Conservation (phyloP, 2,113 vertebrate species). For the Laterallus jamaicensis region DNA sequence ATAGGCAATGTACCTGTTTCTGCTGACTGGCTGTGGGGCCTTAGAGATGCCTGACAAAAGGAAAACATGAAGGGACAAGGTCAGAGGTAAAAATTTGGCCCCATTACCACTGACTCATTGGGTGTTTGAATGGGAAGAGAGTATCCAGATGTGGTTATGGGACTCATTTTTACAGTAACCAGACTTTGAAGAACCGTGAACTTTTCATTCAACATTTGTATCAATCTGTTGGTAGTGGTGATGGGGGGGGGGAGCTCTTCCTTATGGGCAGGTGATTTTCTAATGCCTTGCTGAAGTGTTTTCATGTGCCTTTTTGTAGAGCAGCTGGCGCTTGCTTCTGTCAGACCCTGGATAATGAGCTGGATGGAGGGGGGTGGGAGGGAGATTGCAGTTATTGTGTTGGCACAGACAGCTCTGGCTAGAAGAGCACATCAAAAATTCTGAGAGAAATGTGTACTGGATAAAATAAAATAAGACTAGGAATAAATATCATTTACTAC, state of each 20-base stretch:
- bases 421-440: neutral
- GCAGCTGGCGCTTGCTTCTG: conserved; percentile 41
- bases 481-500: conserved; percentile 20
- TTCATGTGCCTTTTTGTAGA: conserved; percentile 27
- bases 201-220: neutral
- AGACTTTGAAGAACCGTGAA: neutral
- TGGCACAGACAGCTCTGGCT: neutral
- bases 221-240: neutral
- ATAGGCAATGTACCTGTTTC: neutral
- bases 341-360: conserved; percentile 34
- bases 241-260: neutral
- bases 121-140: neutral
- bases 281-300: conserved; percentile 21
- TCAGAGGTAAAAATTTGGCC: neutral
- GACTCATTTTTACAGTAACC: neutral
- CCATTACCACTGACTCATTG: neutral
- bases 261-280: conserved; percentile 24
- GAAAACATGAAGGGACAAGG: neutral
- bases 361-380: neutral
- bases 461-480: conserved; percentile 38
- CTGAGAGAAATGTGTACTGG: neutral
- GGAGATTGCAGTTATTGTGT: neutral
- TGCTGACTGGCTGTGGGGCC: neutral
- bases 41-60: neutral
- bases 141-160: neutral